Evolutionary conservation across 2,797 vertebrate genomes (phyloP).

Genomic region (Hypotaenidia okinawae): DNA sequence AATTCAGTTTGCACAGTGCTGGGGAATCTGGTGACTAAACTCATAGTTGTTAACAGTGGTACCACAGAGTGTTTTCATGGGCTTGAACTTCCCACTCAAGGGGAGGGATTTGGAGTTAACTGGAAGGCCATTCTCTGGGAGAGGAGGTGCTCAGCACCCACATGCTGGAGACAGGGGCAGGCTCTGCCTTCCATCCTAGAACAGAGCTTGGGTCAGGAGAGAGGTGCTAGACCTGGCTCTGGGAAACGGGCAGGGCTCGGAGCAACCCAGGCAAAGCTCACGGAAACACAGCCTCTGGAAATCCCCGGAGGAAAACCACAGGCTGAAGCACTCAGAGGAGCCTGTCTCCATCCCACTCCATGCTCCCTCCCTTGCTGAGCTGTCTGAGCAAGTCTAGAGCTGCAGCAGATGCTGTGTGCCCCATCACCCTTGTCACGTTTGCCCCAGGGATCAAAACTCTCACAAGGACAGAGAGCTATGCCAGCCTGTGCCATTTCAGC

Average conservation of each 20-base stretch:
- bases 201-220: too few relatives aligned
- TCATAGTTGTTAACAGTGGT: background rate
- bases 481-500: background rate
- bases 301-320: background rate
- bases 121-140: background rate
- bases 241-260: background rate
- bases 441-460: background rate
- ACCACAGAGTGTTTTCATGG: background rate
- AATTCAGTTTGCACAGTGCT: background rate
- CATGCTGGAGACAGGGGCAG: background rate
- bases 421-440: background rate
- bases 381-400: conserved; percentile 5
- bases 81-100: conserved; percentile 23
- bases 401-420: background rate
- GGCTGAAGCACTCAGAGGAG: background rate
- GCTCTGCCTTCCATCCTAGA: background rate
- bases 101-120: background rate
- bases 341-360: background rate
- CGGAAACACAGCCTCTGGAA: background rate
- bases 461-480: background rate
- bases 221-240: background rate
- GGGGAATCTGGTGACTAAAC: conserved; percentile 7
- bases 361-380: background rate
- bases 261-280: fast-evolving
- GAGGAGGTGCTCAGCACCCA: background rate